phyloP scores from a whole-genome alignment of 2,888 invertebrate species.

The Pandemis corylana region DNA sequence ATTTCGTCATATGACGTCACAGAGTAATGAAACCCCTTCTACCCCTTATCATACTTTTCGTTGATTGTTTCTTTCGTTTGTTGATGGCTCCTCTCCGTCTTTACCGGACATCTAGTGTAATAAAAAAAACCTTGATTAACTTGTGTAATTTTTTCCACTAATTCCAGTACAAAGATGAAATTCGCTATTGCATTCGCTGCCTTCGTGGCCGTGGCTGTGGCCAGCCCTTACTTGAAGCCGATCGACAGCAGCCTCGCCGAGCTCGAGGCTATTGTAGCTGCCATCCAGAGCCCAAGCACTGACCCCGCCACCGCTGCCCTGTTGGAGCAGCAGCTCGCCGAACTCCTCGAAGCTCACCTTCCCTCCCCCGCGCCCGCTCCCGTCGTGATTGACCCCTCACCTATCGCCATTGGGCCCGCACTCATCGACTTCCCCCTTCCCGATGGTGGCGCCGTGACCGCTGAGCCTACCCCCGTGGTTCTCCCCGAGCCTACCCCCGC shows the following conservation, averaged over 20 bases:
- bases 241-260: conserved; percentile 44
- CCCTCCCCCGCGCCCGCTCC: conserved; percentile 46
- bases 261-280: conserved; percentile 59
- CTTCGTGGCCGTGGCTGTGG: conserved; percentile 59
- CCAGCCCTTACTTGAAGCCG: conserved; percentile 52
- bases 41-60: too few relatives aligned
- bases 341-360: conserved; percentile 49
- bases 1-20: too few relatives aligned
- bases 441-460: conserved; percentile 36
- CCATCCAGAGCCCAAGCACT: conserved; percentile 65
- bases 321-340: conserved; percentile 55
- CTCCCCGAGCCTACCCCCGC: conserved; percentile 21
- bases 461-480: conserved; percentile 17
- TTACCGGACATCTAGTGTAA: too few relatives aligned
- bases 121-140: too few relatives aligned
- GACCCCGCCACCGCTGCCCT: conserved; percentile 63
- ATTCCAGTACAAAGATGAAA: conserved; percentile 64
- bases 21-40: too few relatives aligned
- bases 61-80: too few relatives aligned
- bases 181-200: conserved; percentile 63
- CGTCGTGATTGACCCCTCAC: conserved; percentile 48
- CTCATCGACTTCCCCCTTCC: conserved; percentile 46
- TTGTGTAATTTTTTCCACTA: neutral
- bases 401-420: conserved; percentile 31
- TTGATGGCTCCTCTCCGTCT: too few relatives aligned